Evolutionary conservation across 92 coral and sea anemone species (phyloP).

Genomic region (Zoanthus gigantus): DNA sequence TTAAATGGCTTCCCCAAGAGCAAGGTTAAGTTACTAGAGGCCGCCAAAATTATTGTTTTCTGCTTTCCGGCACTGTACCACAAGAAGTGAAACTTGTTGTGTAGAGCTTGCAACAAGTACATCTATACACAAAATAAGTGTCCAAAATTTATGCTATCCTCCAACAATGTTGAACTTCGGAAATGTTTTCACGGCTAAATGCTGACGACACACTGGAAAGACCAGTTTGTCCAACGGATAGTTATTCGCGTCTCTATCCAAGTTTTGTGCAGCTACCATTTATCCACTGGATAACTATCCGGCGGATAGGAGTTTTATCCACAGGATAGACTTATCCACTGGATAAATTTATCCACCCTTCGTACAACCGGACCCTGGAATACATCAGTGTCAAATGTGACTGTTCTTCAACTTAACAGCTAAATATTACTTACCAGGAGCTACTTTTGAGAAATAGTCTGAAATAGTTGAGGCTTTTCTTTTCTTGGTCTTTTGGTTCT

Average conservation of each 20-base stretch:
- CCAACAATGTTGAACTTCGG: slow-evolving; percentile 42
- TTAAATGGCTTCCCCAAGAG: slow-evolving; percentile 28
- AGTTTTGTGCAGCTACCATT: slow-evolving; percentile 33
- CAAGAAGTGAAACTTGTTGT: slow-evolving; percentile 39
- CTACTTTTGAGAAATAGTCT: slow-evolving; percentile 51
- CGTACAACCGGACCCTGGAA: slow-evolving; percentile 46
- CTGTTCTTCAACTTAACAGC: slow-evolving; percentile 45
- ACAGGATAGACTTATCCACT: slow-evolving; percentile 27
- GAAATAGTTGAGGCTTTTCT: slow-evolving; percentile 47
- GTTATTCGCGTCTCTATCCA: slow-evolving; percentile 29
- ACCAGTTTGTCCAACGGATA: slow-evolving; percentile 24
- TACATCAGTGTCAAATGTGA: slow-evolving; percentile 50
- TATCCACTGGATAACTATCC: slow-evolving; percentile 44
- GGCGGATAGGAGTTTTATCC: slow-evolving; percentile 34
- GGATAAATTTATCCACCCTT: slow-evolving; percentile 43
- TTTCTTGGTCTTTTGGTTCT: slow-evolving; percentile 41
- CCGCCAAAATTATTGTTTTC: slow-evolving; percentile 39
- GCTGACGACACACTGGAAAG: slow-evolving; percentile 33
- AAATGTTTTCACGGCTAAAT: slow-evolving; percentile 41
- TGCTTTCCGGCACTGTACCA: slow-evolving; percentile 42
- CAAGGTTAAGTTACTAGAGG: slow-evolving; percentile 40
- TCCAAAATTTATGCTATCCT: slow-evolving; percentile 40
- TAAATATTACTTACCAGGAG: slow-evolving; percentile 52
- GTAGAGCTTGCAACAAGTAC: slow-evolving; percentile 41
- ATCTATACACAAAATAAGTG: slow-evolving; percentile 38